These are phyloP conservation scores for Setophaga kirtlandii DNA, from an alignment of 2,113 vertebrate genomes.

Conservation along the genomic window DNA sequence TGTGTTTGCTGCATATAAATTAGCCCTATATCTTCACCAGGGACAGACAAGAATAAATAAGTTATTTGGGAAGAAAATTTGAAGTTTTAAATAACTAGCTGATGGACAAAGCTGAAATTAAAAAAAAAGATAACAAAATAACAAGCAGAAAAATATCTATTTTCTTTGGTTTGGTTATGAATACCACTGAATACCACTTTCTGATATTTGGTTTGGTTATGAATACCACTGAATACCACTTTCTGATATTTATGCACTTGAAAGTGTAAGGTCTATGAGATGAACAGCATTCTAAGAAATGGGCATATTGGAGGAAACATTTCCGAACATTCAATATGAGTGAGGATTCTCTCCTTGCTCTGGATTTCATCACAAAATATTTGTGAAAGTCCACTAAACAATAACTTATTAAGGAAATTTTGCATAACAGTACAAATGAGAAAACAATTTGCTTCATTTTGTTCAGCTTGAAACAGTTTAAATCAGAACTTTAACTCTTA, in stretches of 20 bases:
- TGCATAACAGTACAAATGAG: background rate
- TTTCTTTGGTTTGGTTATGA: background rate
- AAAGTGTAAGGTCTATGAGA: background rate
- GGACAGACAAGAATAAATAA: conserved; percentile 5
- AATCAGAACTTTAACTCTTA: background rate
- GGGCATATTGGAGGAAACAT: background rate
- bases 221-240: background rate
- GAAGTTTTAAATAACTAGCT: background rate
- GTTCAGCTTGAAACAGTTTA: background rate
- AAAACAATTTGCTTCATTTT: background rate
- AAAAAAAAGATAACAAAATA: background rate
- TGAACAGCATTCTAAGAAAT: background rate
- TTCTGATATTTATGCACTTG: background rate
- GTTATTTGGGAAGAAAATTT: background rate
- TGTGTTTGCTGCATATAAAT: conserved; percentile 18
- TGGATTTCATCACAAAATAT: background rate
- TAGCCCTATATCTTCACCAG: background rate
- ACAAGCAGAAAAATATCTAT: background rate
- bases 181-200: background rate
- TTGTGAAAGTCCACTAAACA: background rate
- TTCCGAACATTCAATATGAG: background rate
- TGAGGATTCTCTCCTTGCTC: background rate
- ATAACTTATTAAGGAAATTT: background rate
- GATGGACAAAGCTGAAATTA: background rate
- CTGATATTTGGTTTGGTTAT: background rate